Conservation (phyloP, 1,140 invertebrate species). For the Chymomyza costata region DNA sequence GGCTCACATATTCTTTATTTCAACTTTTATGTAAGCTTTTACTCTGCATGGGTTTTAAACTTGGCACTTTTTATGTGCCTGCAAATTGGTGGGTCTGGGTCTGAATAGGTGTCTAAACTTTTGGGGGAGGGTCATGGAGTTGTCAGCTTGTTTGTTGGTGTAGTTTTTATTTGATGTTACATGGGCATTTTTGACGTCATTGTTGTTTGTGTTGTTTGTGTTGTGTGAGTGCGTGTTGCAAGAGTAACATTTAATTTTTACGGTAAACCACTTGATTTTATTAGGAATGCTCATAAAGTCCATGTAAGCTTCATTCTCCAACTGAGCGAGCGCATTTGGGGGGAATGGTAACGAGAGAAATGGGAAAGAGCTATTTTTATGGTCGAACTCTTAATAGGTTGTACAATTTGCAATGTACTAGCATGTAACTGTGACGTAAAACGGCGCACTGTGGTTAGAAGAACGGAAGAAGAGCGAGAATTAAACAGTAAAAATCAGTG, state of each 20-base stretch:
- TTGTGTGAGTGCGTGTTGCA: constrained; percentile 6
- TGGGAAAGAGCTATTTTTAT: constrained; percentile 15
- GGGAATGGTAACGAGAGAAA: not conserved
- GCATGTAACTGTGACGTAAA: no score
- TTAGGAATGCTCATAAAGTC: constrained; percentile 58
- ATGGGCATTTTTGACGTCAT: constrained; percentile 25
- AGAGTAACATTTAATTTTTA: constrained; percentile 63
- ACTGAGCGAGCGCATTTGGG: constrained; percentile 4
- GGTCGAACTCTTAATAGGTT: constrained; percentile 33
- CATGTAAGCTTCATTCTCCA: constrained; percentile 39
- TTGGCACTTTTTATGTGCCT: constrained; percentile 42
- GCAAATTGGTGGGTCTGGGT: constrained; percentile 60
- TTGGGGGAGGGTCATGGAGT: no score
- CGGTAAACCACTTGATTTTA: constrained; percentile 67
- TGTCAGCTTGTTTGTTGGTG: no score
- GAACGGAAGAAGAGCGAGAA: no score
- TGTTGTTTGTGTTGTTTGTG: constrained; percentile 8
- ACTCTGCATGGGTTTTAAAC: constrained; percentile 29
- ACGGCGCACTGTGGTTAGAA: no score
- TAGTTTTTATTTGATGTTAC: constrained; percentile 59
- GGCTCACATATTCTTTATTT: constrained; percentile 10
- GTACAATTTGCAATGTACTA: constrained; percentile 24
- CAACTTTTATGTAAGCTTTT: constrained; percentile 1
- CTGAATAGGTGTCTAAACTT: no score
- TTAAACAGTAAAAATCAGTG: no score